Conservation (phyloP, 2,888 invertebrate genomes). For the Saturnia pavonia region DNA sequence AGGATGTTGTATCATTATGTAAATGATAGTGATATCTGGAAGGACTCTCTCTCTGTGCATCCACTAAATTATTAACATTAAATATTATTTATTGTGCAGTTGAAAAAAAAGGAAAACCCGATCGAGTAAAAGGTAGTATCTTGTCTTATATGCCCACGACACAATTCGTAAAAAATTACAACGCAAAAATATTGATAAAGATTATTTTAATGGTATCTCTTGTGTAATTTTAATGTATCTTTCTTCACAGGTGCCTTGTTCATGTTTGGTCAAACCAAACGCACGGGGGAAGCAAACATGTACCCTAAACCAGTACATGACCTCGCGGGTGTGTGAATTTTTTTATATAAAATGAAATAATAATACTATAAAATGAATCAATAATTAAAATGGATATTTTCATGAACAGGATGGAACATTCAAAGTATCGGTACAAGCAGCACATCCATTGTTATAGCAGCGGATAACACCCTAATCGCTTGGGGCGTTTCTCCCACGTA, state of each 20-base stretch:
- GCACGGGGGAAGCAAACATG: constrained; percentile 97
- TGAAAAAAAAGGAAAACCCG: too few species aligned
- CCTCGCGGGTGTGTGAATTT: constrained; percentile 82
- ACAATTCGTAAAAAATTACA: too few species aligned
- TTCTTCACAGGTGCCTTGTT: constrained; percentile 83
- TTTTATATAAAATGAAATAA: background rate
- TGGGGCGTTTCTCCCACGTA: constrained; percentile 98
- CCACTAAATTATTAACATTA: too few species aligned
- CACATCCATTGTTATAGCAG: constrained; percentile 92
- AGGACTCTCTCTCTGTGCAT: too few species aligned
- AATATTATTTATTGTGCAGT: too few species aligned
- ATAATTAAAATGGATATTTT: background rate
- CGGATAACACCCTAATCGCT: constrained; percentile 94
- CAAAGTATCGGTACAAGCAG: constrained; percentile 91
- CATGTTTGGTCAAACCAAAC: constrained; percentile 95
- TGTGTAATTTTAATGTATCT: background rate
- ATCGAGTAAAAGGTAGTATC: too few species aligned
- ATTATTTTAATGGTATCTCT: too few species aligned
- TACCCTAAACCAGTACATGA: constrained; percentile 97
- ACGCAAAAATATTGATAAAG: too few species aligned
- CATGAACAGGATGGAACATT: constrained; percentile 90
- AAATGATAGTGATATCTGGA: too few species aligned
- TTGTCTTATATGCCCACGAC: too few species aligned
- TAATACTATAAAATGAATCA: background rate
- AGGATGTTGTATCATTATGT: too few species aligned